phyloP scores from a whole-genome alignment of 2,888 invertebrate genomes.

The Pristionchus mayeri region DNA sequence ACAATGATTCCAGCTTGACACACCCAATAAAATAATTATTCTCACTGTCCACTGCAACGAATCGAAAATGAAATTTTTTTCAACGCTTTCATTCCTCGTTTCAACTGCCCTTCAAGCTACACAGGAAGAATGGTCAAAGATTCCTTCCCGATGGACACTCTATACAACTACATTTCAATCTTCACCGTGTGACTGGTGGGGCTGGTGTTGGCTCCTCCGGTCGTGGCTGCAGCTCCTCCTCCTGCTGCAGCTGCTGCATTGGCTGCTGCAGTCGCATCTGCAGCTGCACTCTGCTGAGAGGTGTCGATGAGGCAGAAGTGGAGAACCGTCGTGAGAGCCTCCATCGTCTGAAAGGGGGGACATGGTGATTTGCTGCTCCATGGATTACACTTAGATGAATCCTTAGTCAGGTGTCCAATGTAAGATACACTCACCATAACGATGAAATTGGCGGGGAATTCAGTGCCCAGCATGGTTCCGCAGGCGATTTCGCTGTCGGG shows the following conservation, averaged over 20 bases:
- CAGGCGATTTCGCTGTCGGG: slow-evolving; percentile 43
- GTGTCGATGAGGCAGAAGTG: slow-evolving; percentile 74
- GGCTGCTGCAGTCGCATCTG: background rate
- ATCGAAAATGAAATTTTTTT: too few relatives aligned
- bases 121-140: too few relatives aligned
- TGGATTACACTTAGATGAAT: too few relatives aligned
- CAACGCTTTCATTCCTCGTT: too few relatives aligned
- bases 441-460: slow-evolving; percentile 71
- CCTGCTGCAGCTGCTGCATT: background rate
- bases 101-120: too few relatives aligned
- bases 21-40: too few relatives aligned
- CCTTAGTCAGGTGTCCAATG: too few relatives aligned
- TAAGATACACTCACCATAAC: slow-evolving; percentile 60
- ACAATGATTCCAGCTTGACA: too few relatives aligned
- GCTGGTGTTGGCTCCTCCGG: slow-evolving; percentile 7
- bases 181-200: slow-evolving; percentile 30
- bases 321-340: slow-evolving; percentile 72
- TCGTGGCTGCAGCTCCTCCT: background rate
- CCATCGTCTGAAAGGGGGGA: slow-evolving; percentile 60
- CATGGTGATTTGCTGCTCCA: background rate
- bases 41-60: too few relatives aligned
- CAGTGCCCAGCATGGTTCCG: slow-evolving; percentile 41
- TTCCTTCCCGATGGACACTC: too few relatives aligned
- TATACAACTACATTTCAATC: too few relatives aligned
- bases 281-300: background rate